A percentile compares a stretch with the other conserved stretches of the same genome.
These are phyloP conservation scores for Mastomys natalensis DNA, from an alignment of 2,113 vertebrate genomes.

Conservation along the genomic window DNA sequence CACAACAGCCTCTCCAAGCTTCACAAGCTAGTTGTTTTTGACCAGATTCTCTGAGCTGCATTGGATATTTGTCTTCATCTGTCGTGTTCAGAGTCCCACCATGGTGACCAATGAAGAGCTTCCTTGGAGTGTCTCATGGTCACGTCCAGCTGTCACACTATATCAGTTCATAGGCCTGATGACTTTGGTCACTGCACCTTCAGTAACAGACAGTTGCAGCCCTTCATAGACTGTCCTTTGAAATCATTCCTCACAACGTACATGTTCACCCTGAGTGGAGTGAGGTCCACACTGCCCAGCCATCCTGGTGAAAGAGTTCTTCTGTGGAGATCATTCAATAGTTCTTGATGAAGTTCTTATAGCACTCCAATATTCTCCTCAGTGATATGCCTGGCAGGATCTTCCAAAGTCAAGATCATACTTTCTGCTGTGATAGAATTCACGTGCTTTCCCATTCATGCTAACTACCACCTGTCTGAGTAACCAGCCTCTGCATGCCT, in stretches of 20 bases:
- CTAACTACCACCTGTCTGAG: conserved; percentile 92
- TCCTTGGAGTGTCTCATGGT: conserved; percentile 94
- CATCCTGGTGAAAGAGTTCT: conserved; percentile 94
- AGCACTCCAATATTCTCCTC: conserved; percentile 91
- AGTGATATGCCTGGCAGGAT: conserved; percentile 87
- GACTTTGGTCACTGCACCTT: conserved; percentile 93
- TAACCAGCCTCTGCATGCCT: conserved; percentile 92
- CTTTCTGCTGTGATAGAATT: conserved; percentile 90
- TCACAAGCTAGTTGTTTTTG: conserved; percentile 93
- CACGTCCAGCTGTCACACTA: conserved; percentile 93
- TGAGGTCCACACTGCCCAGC: conserved; percentile 90
- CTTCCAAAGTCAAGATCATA: conserved; percentile 94
- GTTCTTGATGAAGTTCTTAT: conserved; percentile 91
- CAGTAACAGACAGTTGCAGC: conserved; percentile 93
- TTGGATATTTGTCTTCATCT: conserved; percentile 94
- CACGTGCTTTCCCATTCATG: conserved; percentile 92
- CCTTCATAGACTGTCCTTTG: conserved; percentile 92
- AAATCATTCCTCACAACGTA: conserved; percentile 93
- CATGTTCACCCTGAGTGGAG: conserved; percentile 89
- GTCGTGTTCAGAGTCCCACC: conserved; percentile 93
- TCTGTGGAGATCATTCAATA: conserved; percentile 92
- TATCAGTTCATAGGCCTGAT: conserved; percentile 92
- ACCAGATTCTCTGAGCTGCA: conserved; percentile 86
- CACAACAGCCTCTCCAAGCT: conserved; percentile 93
- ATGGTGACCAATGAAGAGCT: conserved; percentile 93